These are phyloP conservation scores for Aplocera efformata DNA, from an alignment of 2,888 invertebrate genomes.

Conservation along the genomic window DNA sequence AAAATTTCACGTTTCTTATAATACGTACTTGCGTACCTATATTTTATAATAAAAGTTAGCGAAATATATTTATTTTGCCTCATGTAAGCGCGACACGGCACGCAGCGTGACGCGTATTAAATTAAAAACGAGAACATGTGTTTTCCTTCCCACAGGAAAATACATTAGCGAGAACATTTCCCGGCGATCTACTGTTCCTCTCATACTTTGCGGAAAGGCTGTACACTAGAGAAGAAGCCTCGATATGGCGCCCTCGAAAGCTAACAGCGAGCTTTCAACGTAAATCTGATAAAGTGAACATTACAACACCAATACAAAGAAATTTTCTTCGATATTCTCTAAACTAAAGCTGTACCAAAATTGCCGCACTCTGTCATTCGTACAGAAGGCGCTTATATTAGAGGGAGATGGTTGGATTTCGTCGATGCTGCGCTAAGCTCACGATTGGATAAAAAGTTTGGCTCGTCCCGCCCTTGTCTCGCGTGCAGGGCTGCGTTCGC, in stretches of 20 bases:
- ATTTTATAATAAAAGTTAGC: constrained; percentile 29
- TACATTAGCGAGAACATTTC: constrained; percentile 77
- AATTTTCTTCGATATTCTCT: constrained; percentile 63
- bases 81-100: constrained; percentile 54
- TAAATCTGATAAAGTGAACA: constrained; percentile 78
- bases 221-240: constrained; percentile 41
- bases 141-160: constrained; percentile 80
- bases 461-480: constrained; percentile 64
- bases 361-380: constrained; percentile 38
- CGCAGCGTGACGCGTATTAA: constrained; percentile 78
- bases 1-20: background rate
- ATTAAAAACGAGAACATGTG: constrained; percentile 80
- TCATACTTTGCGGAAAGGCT: constrained; percentile 33
- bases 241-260: constrained; percentile 64
- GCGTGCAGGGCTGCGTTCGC: constrained; percentile 65
- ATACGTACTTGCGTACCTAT: constrained; percentile 7
- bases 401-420: constrained; percentile 45
- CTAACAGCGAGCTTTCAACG: constrained; percentile 77
- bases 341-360: constrained; percentile 39
- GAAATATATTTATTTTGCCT: constrained; percentile 24
- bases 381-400: constrained; percentile 14
- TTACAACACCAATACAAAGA: constrained; percentile 72
- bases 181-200: constrained; percentile 48
- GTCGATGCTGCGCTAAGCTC: constrained; percentile 31
- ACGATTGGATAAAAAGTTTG: constrained; percentile 71